These are phyloP conservation scores for Sphinx pinastri DNA, from an alignment of 2,888 invertebrate species.

Conservation along the genomic window DNA sequence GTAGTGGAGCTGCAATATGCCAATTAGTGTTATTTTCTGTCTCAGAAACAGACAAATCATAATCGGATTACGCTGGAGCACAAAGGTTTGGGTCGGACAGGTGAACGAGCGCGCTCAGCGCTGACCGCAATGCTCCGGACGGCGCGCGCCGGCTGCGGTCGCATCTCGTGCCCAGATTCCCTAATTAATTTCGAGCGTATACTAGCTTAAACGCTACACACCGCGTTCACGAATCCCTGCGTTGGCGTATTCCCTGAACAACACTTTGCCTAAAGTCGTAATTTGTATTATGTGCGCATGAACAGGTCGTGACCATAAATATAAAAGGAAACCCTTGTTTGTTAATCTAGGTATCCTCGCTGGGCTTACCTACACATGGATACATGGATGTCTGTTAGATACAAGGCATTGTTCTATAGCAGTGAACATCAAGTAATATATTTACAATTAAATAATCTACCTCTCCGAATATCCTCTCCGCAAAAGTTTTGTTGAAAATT, in stretches of 20 bases:
- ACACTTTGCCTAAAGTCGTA: slow-evolving; percentile 40
- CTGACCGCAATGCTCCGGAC: slow-evolving; percentile 51
- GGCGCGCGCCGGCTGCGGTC: slow-evolving; percentile 52
- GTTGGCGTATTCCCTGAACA: slow-evolving; percentile 34
- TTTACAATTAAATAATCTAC: neutral
- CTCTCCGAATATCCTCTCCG: too few species aligned
- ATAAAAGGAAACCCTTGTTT: slow-evolving; percentile 49
- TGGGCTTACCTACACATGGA: too few species aligned
- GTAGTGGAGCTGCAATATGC: slow-evolving; percentile 29
- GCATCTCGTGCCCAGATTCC: slow-evolving; percentile 58
- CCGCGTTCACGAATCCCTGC: slow-evolving; percentile 39
- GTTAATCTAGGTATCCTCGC: slow-evolving; percentile 24
- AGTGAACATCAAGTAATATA: neutral
- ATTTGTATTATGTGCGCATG: slow-evolving; percentile 36
- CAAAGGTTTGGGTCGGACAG: slow-evolving; percentile 59
- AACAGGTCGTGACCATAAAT: slow-evolving; percentile 45
- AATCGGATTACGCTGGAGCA: slow-evolving; percentile 61
- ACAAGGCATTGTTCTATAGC: neutral
- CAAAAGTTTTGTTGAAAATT: too few species aligned
- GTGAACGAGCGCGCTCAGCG: slow-evolving; percentile 53
- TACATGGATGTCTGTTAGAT: neutral
- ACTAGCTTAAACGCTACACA: slow-evolving; percentile 48
- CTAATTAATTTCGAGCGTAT: slow-evolving; percentile 69
- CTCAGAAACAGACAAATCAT: slow-evolving; percentile 55
- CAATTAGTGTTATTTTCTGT: slow-evolving; percentile 56